A percentile compares a stretch with the other conserved stretches of the same genome.
Evolutionary conservation across 2,797 vertebrate genomes (phyloP).

Genomic region (Alosa sapidissima): DNA sequence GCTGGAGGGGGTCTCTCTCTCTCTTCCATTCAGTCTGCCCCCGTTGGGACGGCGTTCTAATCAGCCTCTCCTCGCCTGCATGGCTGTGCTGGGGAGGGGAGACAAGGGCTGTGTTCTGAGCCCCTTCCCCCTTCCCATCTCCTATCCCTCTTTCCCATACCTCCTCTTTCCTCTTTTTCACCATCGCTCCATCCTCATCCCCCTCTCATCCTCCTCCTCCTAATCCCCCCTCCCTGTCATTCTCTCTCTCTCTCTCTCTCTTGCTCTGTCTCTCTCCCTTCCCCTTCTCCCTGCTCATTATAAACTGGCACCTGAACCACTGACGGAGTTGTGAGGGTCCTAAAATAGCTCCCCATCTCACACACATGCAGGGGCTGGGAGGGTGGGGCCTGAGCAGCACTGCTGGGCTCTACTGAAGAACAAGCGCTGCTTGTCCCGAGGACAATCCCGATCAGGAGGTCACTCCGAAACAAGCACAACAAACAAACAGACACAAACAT

Average conservation of each 20-base stretch:
- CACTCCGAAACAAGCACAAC: not conserved
- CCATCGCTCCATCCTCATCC: not conserved
- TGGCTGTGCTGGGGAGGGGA: conserved; percentile 46
- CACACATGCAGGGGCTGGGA: not conserved
- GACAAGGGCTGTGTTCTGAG: conserved; percentile 39
- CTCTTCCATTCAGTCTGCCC: not conserved
- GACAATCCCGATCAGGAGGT: not conserved
- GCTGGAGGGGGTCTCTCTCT: not conserved
- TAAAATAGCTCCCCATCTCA: conserved; percentile 67
- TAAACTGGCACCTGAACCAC: conserved; percentile 70
- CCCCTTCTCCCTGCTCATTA: conserved; percentile 44
- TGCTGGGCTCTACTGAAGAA: not conserved
- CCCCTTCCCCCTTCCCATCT: not conserved
- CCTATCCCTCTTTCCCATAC: not conserved
- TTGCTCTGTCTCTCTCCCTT: not conserved
- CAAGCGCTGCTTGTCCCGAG: not conserved
- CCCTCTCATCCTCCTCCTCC: not conserved
- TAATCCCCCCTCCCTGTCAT: conserved; percentile 15
- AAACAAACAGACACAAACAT: not conserved
- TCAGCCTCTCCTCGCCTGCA: conserved; percentile 55
- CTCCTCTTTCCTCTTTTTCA: not conserved
- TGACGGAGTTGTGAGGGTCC: conserved; percentile 59
- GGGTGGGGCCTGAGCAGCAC: not conserved
- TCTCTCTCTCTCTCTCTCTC: not conserved
- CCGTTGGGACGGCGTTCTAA: conserved; percentile 42